phyloP scores from a whole-genome alignment of 92 coral and sea anemone genomes.

The Bergia puertoricense region DNA sequence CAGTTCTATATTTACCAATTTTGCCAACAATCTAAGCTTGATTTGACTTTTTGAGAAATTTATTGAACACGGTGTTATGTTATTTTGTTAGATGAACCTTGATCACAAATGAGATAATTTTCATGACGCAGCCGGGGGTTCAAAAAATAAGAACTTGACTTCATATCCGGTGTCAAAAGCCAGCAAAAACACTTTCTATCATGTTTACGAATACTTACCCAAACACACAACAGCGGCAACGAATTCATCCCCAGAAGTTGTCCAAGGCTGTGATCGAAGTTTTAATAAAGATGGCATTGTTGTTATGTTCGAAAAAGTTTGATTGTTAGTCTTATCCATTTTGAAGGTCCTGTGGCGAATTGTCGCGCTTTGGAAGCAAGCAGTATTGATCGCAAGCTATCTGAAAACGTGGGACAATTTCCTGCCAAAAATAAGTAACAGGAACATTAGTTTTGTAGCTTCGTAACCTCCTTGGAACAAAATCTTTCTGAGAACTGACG shows the following conservation, averaged over 20 bases:
- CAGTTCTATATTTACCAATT: neutral
- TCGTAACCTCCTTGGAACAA: slow-evolving; percentile 24
- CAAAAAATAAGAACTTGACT: neutral
- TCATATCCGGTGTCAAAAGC: neutral
- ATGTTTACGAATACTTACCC: slow-evolving; percentile 16
- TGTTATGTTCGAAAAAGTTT: neutral
- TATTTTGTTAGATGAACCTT: neutral
- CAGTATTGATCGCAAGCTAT: neutral
- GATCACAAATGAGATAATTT: neutral
- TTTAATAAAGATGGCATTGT: slow-evolving; percentile 1
- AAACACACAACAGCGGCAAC: slow-evolving; percentile 37
- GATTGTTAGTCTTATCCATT: neutral
- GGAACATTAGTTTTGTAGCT: neutral
- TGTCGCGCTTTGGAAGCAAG: neutral
- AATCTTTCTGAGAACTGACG: slow-evolving; percentile 14
- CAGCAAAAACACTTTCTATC: neutral
- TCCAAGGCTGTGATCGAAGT: slow-evolving; percentile 44
- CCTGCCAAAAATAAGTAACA: slow-evolving; percentile 1
- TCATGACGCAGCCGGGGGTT: neutral
- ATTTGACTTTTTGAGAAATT: neutral
- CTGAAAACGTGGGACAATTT: neutral
- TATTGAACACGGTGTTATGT: neutral
- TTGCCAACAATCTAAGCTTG: neutral
- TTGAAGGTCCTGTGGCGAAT: neutral
- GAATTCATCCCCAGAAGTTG: slow-evolving; percentile 32